These are phyloP conservation scores for Cnemophilus loriae DNA, from an alignment of 2,113 vertebrate species.

Conservation along the genomic window DNA sequence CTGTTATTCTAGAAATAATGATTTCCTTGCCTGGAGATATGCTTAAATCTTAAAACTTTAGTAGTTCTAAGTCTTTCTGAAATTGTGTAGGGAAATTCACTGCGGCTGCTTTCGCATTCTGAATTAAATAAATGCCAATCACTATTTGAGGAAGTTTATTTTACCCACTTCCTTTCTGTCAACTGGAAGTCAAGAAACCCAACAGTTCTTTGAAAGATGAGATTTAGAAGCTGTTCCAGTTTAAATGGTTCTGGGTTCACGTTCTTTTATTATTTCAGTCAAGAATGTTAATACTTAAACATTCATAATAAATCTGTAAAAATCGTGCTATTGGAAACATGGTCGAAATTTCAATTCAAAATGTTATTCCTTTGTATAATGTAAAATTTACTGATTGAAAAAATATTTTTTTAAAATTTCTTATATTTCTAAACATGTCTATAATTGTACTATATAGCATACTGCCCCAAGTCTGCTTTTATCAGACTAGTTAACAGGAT, in stretches of 20 bases:
- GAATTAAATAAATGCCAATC: neutral
- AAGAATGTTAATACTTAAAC: neutral
- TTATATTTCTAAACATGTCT: neutral
- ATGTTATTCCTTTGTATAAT: neutral
- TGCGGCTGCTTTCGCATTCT: neutral
- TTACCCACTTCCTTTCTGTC: slow-evolving; percentile 10
- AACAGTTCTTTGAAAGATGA: slow-evolving; percentile 9
- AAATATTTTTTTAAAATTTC: neutral
- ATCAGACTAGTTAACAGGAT: neutral
- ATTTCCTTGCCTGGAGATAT: neutral
- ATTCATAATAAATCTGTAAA: neutral
- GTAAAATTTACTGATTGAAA: neutral
- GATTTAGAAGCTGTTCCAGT: neutral
- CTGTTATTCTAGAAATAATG: neutral
- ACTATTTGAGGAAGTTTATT: slow-evolving; percentile 3
- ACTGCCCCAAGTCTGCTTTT: neutral
- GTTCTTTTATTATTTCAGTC: neutral
- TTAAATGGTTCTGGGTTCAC: neutral
- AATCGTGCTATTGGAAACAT: neutral
- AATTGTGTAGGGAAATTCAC: neutral
- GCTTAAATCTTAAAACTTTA: neutral
- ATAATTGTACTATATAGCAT: neutral
- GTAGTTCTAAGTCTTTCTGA: neutral
- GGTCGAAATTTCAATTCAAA: neutral
- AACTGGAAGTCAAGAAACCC: slow-evolving; percentile 25